Evolutionary conservation across 1,140 invertebrate species (phyloP).

Genomic region (Microplitis demolitor): DNA sequence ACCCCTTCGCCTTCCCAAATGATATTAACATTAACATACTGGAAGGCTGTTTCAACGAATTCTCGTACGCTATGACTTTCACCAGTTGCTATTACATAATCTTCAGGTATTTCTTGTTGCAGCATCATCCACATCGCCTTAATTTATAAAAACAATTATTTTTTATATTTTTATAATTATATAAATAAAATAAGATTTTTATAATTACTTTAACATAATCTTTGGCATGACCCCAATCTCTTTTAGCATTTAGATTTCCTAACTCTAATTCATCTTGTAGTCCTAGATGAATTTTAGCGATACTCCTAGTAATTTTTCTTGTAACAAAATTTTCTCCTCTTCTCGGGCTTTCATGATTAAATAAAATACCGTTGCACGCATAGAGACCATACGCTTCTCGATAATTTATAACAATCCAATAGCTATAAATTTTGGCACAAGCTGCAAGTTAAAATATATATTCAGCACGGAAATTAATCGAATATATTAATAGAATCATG

Average conservation of each 20-base stretch:
- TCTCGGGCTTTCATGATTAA: constrained; percentile 98
- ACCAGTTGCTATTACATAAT: constrained; percentile 97
- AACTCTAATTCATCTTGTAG: constrained; percentile 87
- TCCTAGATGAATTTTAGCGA: constrained; percentile 93
- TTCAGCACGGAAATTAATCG: not conserved
- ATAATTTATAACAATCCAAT: constrained; percentile 99
- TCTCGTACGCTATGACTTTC: constrained; percentile 94
- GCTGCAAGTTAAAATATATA: constrained; percentile 66
- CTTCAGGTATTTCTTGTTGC: constrained; percentile 90
- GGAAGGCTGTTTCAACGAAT: constrained; percentile 94
- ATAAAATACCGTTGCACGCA: constrained; percentile 98
- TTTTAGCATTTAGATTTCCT: constrained; percentile 93
- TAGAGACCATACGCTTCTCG: constrained; percentile 98
- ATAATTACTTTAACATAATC: constrained; percentile 92
- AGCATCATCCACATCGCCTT: constrained; percentile 99
- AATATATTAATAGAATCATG: too few relatives aligned
- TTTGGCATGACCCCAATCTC: constrained; percentile 99
- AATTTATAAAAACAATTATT: not conserved
- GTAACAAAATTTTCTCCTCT: constrained; percentile 99
- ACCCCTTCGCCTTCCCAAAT: constrained; percentile 87
- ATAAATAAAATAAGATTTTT: not conserved
- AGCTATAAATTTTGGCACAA: constrained; percentile 97
- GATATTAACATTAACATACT: constrained; percentile 74
- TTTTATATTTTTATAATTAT: not conserved
- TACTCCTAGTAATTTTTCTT: constrained; percentile 95